Evolutionary conservation across 2,797 vertebrate species (phyloP), one percentile per base, ranked within the genome.

Genomic region (Oryzias dopingdopingensis): DNA sequence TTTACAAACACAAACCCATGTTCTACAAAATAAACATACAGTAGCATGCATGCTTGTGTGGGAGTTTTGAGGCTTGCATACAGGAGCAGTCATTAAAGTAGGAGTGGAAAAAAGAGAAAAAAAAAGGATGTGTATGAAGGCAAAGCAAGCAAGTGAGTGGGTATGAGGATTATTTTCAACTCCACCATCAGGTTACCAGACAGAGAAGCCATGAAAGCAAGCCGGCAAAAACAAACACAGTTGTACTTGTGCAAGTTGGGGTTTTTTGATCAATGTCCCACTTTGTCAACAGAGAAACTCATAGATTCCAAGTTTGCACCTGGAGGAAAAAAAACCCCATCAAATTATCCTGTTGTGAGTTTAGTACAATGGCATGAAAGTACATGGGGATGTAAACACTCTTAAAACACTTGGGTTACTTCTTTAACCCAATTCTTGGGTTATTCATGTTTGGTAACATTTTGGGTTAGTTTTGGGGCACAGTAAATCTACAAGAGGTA

Each of bases 151-250:
- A 63, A 49, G 79, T 74, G 70, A 53, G 84, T 56, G 83, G 49
- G 53, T 58, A 70, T 63, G 71, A 76, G 77, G 80, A 80, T 84
- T 84, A 83, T 77, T 79, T 55, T 70, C 72, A 78, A 76, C 72
- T 47, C 41, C 74, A 65, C 79, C 74, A 76, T 85, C 81, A 82
- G 75, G 73, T 76, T 68, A 76, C 55, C 63, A 65, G 49, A 44
- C 52, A 45, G 59, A 76, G 59, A 81, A 77, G 74, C 63, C 22
- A 62, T 73, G 77, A 62, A 52, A 63, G 67, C 70, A 64, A 74
- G 68, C 62, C 47, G 42, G 67, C 59, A 69, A 55, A 49, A 78
- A 85, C 77, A 74, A 79, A 70, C 58, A 74, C 72, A 63, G 68
- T 69, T 68, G n/a, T n/a, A 13, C 56, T 70, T 42, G 16, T 70